Percentiles rank a stretch among this genome's conserved stretches.
Evolutionary conservation across 2,113 vertebrate species (phyloP).

Genomic region (Pteropus alecto): DNA sequence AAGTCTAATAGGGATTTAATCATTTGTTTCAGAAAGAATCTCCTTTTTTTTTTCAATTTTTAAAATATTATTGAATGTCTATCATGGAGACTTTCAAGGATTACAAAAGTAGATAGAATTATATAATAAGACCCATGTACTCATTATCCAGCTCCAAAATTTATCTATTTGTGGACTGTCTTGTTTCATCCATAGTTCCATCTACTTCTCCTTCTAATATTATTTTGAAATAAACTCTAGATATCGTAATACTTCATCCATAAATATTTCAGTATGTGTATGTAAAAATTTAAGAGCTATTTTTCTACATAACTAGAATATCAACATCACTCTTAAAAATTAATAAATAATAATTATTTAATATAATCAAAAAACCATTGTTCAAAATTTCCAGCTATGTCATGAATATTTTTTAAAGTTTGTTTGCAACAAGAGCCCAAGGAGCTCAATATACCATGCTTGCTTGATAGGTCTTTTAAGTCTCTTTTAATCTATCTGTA

Average conservation of each 20-base stretch:
- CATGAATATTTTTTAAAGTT: not conserved
- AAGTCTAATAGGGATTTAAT: not conserved
- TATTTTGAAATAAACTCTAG: constrained; percentile 26
- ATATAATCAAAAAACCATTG: not conserved
- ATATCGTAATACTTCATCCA: not conserved
- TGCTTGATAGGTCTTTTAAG: not conserved
- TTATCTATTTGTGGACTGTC: not conserved
- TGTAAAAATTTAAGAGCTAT: not conserved
- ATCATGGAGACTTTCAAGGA: not conserved
- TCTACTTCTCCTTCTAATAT: not conserved
- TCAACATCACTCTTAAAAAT: not conserved
- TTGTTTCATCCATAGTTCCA: not conserved
- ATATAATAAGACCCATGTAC: not conserved
- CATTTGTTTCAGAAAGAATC: not conserved
- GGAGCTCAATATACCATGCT: not conserved
- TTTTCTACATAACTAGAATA: not conserved
- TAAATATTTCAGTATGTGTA: not conserved
- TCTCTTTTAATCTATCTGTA: not conserved
- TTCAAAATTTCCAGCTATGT: not conserved
- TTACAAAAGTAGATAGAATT: not conserved
- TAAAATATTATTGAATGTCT: not conserved
- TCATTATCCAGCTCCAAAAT: not conserved
- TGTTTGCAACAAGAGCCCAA: not conserved
- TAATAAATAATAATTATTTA: not conserved
- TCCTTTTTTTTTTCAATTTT: not conserved